phyloP scores from a whole-genome alignment of 2,888 invertebrate genomes.

The Choristoneura rosaceana region DNA sequence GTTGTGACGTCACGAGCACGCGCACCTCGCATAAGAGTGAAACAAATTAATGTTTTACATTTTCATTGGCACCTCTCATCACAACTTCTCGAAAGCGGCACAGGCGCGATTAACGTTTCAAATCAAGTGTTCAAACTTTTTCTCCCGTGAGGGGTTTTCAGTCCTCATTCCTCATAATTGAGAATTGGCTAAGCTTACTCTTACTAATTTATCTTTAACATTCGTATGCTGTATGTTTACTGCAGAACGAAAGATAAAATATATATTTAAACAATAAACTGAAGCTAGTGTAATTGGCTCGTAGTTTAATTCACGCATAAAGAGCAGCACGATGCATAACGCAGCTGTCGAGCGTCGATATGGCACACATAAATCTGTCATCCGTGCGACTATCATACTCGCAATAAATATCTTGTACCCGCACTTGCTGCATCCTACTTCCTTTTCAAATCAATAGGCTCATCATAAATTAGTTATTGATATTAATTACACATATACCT shows the following conservation, averaged over 20 bases:
- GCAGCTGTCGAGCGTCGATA: slow-evolving; percentile 58
- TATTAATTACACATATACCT: background rate
- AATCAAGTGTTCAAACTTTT: slow-evolving; percentile 14
- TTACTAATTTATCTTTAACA: background rate
- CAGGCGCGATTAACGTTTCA: slow-evolving; percentile 9
- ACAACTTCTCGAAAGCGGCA: slow-evolving; percentile 29
- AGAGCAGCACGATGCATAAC: slow-evolving; percentile 52
- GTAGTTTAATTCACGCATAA: slow-evolving; percentile 57
- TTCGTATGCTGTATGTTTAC: background rate
- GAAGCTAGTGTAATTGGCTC: slow-evolving; percentile 21
- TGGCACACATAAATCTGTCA: slow-evolving; percentile 57
- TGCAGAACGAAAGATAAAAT: background rate
- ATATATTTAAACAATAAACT: slow-evolving; percentile 1
- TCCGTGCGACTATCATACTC: slow-evolving; percentile 44
- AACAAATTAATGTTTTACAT: slow-evolving; percentile 41
- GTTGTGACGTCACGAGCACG: slow-evolving; percentile 7
- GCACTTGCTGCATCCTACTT: background rate
- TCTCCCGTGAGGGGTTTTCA: background rate
- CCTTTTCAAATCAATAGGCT: background rate
- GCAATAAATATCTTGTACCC: background rate
- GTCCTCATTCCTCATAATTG: background rate
- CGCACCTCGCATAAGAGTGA: background rate
- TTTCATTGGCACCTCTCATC: slow-evolving; percentile 37
- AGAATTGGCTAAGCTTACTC: background rate
- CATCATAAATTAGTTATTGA: background rate